Conservation (phyloP, 2,797 vertebrate species). For the Luscinia megarhynchos region DNA sequence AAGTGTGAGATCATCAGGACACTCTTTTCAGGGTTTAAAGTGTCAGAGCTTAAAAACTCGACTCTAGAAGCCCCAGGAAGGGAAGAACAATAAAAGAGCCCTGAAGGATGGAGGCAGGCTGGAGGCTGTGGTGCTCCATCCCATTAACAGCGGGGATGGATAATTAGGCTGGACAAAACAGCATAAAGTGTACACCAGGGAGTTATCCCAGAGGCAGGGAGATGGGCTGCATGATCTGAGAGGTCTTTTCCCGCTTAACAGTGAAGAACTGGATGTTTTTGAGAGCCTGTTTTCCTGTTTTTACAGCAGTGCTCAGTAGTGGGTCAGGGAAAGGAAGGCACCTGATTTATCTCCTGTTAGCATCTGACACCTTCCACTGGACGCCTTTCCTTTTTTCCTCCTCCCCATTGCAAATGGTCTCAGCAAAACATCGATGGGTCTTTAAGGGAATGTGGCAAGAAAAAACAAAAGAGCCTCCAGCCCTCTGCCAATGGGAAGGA, state of each 20-base stretch:
- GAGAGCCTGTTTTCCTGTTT: background rate
- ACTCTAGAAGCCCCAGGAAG: background rate
- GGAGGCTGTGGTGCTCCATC: slow-evolving; percentile 12
- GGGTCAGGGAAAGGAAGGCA: background rate
- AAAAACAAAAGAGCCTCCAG: slow-evolving; percentile 17
- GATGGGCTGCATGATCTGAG: slow-evolving; percentile 18
- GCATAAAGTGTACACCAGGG: background rate
- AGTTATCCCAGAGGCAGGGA: slow-evolving; percentile 19
- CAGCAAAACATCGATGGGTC: background rate
- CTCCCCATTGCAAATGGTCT: background rate
- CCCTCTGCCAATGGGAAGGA: background rate
- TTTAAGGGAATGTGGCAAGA: slow-evolving; percentile 21
- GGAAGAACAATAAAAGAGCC: background rate
- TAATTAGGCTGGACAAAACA: slow-evolving; percentile 56
- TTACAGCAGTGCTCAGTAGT: background rate
- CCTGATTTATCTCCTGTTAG: background rate
- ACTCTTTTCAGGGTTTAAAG: background rate
- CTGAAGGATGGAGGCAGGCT: background rate
- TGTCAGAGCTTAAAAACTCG: background rate
- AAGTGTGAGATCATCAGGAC: background rate
- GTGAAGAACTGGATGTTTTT: background rate
- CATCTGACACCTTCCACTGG: background rate
- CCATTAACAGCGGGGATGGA: slow-evolving; percentile 12
- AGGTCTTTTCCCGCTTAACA: slow-evolving; percentile 31
- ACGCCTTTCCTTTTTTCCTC: background rate